Evolutionary conservation across 2,888 invertebrate species (phyloP), one percentile per base, ranked within the genome.

Genomic region (Temnothorax ravouxi): DNA sequence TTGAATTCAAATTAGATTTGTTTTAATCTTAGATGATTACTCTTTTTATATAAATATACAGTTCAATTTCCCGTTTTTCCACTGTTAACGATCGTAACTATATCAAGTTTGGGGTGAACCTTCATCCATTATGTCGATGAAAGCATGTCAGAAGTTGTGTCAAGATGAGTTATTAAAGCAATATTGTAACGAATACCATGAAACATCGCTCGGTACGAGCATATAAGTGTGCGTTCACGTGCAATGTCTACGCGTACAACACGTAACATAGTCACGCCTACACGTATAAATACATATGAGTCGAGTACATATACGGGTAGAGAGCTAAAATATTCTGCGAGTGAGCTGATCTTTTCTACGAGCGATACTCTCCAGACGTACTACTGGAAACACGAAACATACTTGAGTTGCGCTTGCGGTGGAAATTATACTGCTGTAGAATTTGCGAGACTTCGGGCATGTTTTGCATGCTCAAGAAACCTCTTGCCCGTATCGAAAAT

Each of bases 361-460:
- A 18, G 38, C 72, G 84, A 86, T 88, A 87, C 84, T 91, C 83
- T 75, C 89, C 87, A 84, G 85, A 64, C 80, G 75, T 67, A 66
- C 62, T 18, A 59, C 44, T 52, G 29, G 83, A 54, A 86, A 83
- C 84, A 81, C 81, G 79, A 82, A 88, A 84, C 88, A 88, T 79
- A 87, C 84, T 72, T 71, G 75, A 71, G 79, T 47, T 59, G 71
- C 71, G n/a, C 77, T 59, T 59, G 69, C 71, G 56, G 85, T 83
- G 84, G 84, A 89, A 91, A 90, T 90, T 90, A 90, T 86, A 88
- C 84, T 66, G 83, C 83, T 88, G 86, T 88, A 86, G 87, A 88
- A 89, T 88, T 87, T 87, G 83, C 52, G 81, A 87, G 86, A 86
- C 87, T 88, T 87, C 81, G 85, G 76, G 83, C 89, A 88, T 88